Conservation (phyloP, 2,113 vertebrate genomes). For the Phylloscopus trochiloides region DNA sequence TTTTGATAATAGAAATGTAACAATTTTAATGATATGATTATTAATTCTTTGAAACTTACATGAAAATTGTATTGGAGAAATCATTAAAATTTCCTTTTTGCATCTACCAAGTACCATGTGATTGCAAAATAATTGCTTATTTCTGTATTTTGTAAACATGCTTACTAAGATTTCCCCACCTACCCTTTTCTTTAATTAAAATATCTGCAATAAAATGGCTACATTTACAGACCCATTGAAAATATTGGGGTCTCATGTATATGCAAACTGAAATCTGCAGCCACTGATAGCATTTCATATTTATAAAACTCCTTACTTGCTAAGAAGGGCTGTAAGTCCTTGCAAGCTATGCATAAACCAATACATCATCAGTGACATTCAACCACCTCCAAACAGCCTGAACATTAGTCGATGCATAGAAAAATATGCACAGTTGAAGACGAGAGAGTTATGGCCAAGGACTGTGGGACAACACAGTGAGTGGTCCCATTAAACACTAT, state of each 20-base stretch:
- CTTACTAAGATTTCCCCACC: not conserved
- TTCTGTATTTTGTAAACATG: not conserved
- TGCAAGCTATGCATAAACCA: not conserved
- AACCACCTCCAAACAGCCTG: not conserved
- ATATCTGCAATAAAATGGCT: not conserved
- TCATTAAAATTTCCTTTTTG: not conserved
- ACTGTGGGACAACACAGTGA: not conserved
- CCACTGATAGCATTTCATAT: not conserved
- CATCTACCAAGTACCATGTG: not conserved
- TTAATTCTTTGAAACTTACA: slow-evolving; percentile 2
- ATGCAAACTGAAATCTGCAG: not conserved
- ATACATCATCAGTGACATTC: not conserved
- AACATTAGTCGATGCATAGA: not conserved
- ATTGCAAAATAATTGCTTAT: slow-evolving; percentile 14
- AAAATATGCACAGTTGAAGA: not conserved
- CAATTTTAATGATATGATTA: not conserved
- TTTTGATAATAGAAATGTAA: slow-evolving; percentile 7
- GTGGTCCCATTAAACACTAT: not conserved
- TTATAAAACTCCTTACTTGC: not conserved
- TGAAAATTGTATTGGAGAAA: not conserved
- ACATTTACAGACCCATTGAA: not conserved
- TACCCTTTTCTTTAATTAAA: not conserved
- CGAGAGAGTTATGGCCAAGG: not conserved
- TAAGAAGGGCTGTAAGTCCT: not conserved
- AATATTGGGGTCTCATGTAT: not conserved